Evolutionary conservation across 2,113 vertebrate species (phyloP).

Genomic region (Coracopsis vasa): DNA sequence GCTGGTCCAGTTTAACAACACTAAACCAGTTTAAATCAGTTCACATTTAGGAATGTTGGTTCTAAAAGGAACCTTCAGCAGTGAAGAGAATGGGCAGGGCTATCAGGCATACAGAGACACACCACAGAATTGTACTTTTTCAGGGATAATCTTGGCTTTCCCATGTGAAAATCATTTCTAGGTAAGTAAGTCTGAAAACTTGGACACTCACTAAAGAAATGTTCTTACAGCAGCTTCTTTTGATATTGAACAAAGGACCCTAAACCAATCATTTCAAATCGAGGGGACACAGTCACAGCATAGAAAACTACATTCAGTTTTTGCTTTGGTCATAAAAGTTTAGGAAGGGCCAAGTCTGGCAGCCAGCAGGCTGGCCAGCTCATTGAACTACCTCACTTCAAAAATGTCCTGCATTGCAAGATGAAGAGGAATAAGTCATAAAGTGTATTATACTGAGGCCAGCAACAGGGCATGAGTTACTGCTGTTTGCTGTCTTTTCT

Average conservation of each 20-base stretch:
- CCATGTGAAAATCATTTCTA: not conserved
- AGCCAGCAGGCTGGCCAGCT: not conserved
- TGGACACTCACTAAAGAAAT: not conserved
- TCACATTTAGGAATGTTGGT: not conserved
- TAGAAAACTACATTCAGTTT: not conserved
- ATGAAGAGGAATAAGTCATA: not conserved
- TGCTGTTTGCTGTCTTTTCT: not conserved
- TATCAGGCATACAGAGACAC: accelerated
- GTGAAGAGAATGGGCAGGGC: not conserved
- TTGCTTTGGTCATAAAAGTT: accelerated
- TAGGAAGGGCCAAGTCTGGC: not conserved
- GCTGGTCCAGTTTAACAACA: not conserved
- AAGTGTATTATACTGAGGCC: not conserved
- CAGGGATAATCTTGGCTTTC: not conserved
- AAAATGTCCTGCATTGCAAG: not conserved
- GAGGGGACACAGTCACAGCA: not conserved
- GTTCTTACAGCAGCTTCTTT: not conserved
- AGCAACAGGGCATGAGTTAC: not conserved
- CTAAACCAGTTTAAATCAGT: not conserved
- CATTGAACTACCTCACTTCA: not conserved
- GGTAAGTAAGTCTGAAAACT: not conserved
- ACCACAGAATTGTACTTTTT: not conserved
- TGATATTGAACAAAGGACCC: not conserved
- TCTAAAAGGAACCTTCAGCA: not conserved
- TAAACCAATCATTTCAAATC: not conserved